A percentile compares a stretch with the other conserved stretches of the same genome.
These are phyloP conservation scores for Phodopus roborovskii DNA, from an alignment of 2,113 vertebrate genomes.

Conservation along the genomic window DNA sequence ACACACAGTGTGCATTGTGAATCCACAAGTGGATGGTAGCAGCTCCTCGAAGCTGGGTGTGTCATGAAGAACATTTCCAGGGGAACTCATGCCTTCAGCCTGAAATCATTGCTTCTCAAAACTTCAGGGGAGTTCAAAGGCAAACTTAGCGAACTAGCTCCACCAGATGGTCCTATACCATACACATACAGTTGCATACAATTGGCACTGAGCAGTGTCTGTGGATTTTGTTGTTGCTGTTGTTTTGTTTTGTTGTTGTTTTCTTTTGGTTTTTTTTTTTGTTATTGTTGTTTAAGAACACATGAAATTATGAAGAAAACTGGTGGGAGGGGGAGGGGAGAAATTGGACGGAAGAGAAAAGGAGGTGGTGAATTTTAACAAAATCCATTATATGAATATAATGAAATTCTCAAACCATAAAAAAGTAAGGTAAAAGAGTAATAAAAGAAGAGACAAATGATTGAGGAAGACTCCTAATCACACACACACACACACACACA, in stretches of 20 bases:
- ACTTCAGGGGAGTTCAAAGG: constrained; percentile 31
- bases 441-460: background rate
- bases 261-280: no score
- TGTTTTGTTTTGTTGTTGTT: no score
- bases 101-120: constrained; percentile 25
- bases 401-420: background rate
- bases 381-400: background rate
- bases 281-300: background rate
- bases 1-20: background rate
- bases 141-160: background rate
- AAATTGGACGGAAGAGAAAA: background rate
- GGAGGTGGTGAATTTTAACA: background rate
- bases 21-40: background rate
- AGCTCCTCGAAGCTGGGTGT: background rate
- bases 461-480: background rate
- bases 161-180: background rate
- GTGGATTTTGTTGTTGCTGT: no score
- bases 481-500: no score
- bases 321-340: background rate
- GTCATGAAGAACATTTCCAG: background rate
- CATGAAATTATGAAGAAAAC: background rate
- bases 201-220: background rate
- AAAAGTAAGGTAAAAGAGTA: background rate
- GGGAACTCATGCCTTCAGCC: background rate
- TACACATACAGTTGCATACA: background rate